Evolutionary conservation across 2,113 vertebrate species (phyloP).

Genomic region (Passerina amoena): DNA sequence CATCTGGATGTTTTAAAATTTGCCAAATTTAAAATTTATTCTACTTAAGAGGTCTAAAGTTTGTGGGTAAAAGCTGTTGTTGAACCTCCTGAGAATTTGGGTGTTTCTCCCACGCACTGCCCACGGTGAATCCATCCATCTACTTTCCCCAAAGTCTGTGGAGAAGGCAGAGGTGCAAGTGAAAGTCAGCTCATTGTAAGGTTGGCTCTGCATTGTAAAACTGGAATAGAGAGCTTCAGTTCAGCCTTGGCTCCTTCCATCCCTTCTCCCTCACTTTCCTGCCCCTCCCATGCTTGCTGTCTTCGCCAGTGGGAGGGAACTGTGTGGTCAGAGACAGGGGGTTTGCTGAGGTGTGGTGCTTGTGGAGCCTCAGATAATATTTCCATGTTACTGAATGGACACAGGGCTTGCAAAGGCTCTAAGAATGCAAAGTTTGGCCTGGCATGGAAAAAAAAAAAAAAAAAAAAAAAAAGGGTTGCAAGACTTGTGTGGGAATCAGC

Average conservation of each 20-base stretch:
- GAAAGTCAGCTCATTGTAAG: not conserved
- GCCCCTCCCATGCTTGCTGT: not conserved
- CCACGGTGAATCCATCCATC: not conserved
- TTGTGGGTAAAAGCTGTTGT: not conserved
- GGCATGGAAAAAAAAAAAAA: too few species aligned
- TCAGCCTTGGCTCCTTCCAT: not conserved
- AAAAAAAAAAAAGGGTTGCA: too few species aligned
- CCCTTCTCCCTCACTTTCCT: not conserved
- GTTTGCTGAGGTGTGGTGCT: not conserved
- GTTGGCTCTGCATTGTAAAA: not conserved
- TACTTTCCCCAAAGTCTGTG: not conserved
- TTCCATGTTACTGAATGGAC: not conserved
- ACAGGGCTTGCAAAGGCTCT: not conserved
- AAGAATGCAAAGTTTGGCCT: not conserved
- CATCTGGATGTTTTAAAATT: not conserved
- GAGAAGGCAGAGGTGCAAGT: not conserved
- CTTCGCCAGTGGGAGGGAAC: not conserved
- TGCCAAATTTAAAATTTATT: not conserved
- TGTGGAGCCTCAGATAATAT: not conserved
- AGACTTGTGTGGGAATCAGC: not conserved
- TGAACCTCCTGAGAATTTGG: not conserved
- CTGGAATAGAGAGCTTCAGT: not conserved
- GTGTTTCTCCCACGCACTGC: not conserved
- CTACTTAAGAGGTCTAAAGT: not conserved
- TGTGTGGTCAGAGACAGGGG: not conserved